phyloP scores from a whole-genome alignment of 2,113 vertebrate genomes.

The Callospermophilus lateralis region DNA sequence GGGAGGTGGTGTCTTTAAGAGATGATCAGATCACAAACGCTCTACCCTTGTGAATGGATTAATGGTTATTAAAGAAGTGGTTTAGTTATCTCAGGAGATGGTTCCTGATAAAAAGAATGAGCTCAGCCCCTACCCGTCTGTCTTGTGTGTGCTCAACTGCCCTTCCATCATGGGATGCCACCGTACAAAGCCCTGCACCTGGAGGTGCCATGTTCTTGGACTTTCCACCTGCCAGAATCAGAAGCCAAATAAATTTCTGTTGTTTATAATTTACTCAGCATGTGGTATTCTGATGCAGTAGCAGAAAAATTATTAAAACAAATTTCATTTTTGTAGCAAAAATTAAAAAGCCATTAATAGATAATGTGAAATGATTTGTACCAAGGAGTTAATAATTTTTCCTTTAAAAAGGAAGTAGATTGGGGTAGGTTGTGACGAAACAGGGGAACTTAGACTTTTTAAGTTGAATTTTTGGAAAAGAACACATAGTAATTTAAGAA shows the following conservation, averaged over 20 bases:
- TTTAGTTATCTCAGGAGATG: neutral
- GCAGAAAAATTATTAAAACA: neutral
- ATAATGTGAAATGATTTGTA: neutral
- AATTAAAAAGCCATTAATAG: neutral
- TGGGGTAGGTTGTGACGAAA: neutral
- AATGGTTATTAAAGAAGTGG: neutral
- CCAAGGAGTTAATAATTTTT: neutral
- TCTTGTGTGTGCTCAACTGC: neutral
- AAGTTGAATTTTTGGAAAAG: neutral
- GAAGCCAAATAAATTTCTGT: neutral
- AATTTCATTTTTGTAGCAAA: neutral
- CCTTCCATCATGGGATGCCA: neutral
- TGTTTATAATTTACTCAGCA: neutral
- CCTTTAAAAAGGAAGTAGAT: neutral
- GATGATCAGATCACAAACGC: neutral
- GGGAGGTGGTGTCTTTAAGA: neutral
- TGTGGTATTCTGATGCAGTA: neutral
- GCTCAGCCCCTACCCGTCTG: neutral
- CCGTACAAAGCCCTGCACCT: neutral
- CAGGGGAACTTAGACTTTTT: neutral
- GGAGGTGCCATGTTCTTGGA: neutral
- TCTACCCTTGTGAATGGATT: neutral
- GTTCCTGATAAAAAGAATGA: neutral
- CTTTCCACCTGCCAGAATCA: too few relatives aligned
- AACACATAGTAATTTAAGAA: neutral